Evolutionary conservation across 2,888 invertebrate genomes (phyloP).

Genomic region (Nebria salina): DNA sequence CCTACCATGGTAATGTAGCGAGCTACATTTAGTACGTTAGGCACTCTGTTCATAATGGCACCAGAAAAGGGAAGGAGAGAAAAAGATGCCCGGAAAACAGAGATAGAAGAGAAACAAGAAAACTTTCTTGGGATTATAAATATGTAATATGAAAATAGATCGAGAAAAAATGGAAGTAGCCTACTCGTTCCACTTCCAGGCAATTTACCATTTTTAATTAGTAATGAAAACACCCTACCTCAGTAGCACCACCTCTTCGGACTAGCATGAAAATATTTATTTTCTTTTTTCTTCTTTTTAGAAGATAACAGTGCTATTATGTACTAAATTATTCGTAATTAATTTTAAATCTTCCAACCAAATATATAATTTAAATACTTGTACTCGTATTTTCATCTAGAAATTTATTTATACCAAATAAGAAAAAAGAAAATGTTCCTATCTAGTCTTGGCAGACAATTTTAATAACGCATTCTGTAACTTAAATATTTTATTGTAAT

Average conservation of each 20-base stretch:
- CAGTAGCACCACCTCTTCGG: not conserved
- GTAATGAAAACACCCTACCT: slow-evolving; percentile 49
- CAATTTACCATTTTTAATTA: slow-evolving; percentile 63
- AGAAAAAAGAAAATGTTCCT: no score
- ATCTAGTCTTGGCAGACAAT: no score
- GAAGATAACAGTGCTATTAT: no score
- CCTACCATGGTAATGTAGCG: slow-evolving; percentile 3
- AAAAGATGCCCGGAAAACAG: slow-evolving; percentile 3
- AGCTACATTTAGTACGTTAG: slow-evolving; percentile 25
- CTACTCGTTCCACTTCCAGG: slow-evolving; percentile 58
- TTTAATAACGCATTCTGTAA: no score
- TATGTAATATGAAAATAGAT: slow-evolving; percentile 46
- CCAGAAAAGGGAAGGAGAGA: slow-evolving; percentile 7
- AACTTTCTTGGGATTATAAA: slow-evolving; percentile 47
- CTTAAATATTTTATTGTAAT: no score
- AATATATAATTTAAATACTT: no score
- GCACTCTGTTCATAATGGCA: slow-evolving; percentile 28
- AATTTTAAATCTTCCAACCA: no score
- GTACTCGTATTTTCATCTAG: no score
- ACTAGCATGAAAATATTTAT: not conserved
- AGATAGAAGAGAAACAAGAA: slow-evolving; percentile 37
- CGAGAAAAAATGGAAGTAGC: slow-evolving; percentile 66
- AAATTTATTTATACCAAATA: no score
- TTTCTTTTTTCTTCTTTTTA: not conserved
- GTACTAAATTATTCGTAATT: no score